Percentiles rank a stretch among this genome's conserved stretches.
Evolutionary conservation across 2,888 invertebrate genomes (phyloP).

Genomic region (Acrobasis suavella): DNA sequence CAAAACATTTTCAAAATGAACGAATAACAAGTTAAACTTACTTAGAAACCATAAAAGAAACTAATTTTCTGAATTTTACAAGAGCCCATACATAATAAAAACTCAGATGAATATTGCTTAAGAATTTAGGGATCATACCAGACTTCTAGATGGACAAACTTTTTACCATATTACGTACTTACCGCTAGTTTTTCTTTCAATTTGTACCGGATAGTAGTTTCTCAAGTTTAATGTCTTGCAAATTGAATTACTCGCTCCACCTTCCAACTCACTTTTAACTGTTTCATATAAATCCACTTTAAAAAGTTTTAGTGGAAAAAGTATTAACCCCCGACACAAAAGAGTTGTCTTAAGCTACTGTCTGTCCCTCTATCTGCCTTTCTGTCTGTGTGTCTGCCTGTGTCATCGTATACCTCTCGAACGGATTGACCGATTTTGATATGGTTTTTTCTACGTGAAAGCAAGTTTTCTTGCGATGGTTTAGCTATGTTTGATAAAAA

Average conservation of each 20-base stretch:
- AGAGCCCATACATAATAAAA: background rate
- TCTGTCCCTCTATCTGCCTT: too few relatives aligned
- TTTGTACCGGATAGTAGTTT: conserved; percentile 9
- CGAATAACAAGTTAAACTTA: background rate
- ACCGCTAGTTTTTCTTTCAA: background rate
- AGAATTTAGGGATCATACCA: background rate
- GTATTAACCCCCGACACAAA: too few relatives aligned
- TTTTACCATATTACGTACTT: background rate
- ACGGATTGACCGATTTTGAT: too few relatives aligned
- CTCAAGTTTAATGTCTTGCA: conserved; percentile 20
- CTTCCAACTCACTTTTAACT: conserved; percentile 5
- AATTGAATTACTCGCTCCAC: conserved; percentile 18
- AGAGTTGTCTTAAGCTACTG: too few relatives aligned
- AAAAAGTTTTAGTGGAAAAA: too few relatives aligned
- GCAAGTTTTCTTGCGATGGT: too few relatives aligned
- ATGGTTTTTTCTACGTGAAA: too few relatives aligned
- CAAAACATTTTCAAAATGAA: too few relatives aligned
- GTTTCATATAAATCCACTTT: conserved; percentile 9
- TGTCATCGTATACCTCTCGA: too few relatives aligned
- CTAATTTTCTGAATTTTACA: background rate
- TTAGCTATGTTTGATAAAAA: too few relatives aligned
- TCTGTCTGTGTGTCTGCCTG: too few relatives aligned
- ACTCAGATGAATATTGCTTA: background rate
- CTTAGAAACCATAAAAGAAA: background rate
- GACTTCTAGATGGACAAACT: background rate